These are phyloP conservation scores for Isaurus tuberculatus DNA, from an alignment of 92 coral and sea anemone genomes.

Conservation along the genomic window DNA sequence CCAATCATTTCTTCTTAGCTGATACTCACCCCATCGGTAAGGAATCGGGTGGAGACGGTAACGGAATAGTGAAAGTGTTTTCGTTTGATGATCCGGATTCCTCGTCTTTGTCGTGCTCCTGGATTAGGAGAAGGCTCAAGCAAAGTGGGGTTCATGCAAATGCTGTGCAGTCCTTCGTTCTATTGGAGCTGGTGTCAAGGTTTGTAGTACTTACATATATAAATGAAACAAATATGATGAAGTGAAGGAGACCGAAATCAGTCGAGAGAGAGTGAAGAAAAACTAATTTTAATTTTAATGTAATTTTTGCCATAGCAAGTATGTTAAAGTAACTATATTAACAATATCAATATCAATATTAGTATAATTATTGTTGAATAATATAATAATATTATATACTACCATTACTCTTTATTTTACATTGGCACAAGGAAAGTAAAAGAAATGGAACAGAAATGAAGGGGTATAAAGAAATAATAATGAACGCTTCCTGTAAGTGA, in stretches of 20 bases:
- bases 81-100: not conserved
- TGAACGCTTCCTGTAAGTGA: too few relatives aligned
- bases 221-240: not conserved
- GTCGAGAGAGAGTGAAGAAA: not conserved
- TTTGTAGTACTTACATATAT: not conserved
- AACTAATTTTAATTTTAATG: not conserved
- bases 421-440: too few relatives aligned
- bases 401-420: too few relatives aligned
- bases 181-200: not conserved
- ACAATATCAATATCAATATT: too few relatives aligned
- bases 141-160: not conserved
- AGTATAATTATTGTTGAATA: too few relatives aligned
- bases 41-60: constrained; percentile 20
- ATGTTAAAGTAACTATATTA: too few relatives aligned
- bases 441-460: too few relatives aligned
- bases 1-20: constrained; percentile 5
- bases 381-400: too few relatives aligned
- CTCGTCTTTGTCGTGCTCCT: not conserved
- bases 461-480: too few relatives aligned
- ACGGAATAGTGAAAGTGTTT: not conserved
- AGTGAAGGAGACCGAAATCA: not conserved
- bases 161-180: not conserved
- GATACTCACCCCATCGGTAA: not conserved
- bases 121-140: constrained; percentile 14
- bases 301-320: too few relatives aligned